A percentile compares a stretch with the other conserved stretches of the same genome.
These are phyloP conservation scores for Harlomillsia oculata DNA, from an alignment of 1,140 invertebrate genomes.

Conservation along the genomic window DNA sequence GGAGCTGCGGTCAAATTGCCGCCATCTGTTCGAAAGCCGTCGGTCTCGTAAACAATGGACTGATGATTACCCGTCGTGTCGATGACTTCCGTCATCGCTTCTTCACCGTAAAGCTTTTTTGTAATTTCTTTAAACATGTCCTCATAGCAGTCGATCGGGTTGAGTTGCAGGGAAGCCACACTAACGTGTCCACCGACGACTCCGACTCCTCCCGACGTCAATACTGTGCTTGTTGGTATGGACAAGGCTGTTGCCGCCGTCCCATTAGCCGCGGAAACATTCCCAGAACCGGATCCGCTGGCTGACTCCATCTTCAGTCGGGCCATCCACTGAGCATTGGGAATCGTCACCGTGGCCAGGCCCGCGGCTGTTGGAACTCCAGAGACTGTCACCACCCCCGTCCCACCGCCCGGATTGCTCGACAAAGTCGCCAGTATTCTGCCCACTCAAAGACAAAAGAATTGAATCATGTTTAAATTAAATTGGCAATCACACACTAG, in stretches of 20 bases:
- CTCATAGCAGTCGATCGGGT: slow-evolving; percentile 42
- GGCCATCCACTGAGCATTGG: slow-evolving; percentile 20
- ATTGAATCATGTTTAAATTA: too few species aligned
- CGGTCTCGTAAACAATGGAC: slow-evolving; percentile 28
- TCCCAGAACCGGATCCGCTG: too few species aligned
- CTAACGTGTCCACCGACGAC: background rate
- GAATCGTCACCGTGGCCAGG: slow-evolving; percentile 16
- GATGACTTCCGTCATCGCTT: slow-evolving; percentile 41
- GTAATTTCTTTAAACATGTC: slow-evolving; percentile 80
- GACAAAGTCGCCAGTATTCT: slow-evolving; percentile 6
- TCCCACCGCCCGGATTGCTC: background rate
- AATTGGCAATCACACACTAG: too few species aligned
- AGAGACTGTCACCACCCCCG: slow-evolving; percentile 6
- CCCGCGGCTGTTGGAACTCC: slow-evolving; percentile 5
- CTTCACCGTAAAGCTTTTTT: slow-evolving; percentile 76
- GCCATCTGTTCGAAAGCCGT: slow-evolving; percentile 32
- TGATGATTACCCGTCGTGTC: slow-evolving; percentile 10
- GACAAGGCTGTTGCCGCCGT: background rate
- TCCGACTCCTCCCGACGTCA: background rate
- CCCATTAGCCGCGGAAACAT: slow-evolving; percentile 8
- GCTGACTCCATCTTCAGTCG: slow-evolving; percentile 20
- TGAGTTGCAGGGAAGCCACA: slow-evolving; percentile 6
- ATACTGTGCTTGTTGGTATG: background rate
- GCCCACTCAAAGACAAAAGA: too few species aligned
- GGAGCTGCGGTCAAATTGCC: background rate